Percentiles rank a stretch among this genome's conserved stretches.
These are phyloP conservation scores for Cromileptes altivelis DNA, from an alignment of 2,113 vertebrate species.

Conservation along the genomic window DNA sequence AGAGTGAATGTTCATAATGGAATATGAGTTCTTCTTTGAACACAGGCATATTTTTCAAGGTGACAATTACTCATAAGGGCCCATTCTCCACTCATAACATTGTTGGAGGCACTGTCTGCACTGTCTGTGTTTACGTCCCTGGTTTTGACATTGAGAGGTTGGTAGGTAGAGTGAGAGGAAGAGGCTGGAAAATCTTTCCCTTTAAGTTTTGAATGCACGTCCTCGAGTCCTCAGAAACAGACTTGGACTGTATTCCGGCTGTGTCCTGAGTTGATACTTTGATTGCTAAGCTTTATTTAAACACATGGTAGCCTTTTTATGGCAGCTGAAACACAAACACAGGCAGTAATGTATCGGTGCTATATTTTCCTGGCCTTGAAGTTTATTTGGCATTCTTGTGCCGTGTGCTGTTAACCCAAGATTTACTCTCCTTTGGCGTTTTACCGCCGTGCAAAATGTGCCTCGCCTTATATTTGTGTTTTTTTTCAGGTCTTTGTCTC, in stretches of 20 bases:
- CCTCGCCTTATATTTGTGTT: no score
- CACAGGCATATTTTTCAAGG: no score
- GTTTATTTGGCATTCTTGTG: background rate
- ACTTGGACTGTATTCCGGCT: background rate
- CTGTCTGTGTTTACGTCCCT: no score
- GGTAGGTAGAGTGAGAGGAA: rapidly evolving
- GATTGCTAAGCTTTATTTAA: background rate
- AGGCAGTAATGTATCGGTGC: background rate
- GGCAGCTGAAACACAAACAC: background rate
- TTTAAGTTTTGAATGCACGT: background rate
- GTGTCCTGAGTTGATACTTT: background rate
- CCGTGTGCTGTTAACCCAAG: no score
- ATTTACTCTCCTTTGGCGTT: no score
- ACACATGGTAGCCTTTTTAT: background rate
- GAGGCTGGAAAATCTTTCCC: background rate
- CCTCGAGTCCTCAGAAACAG: background rate
- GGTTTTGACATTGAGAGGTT: background rate
- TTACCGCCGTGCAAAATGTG: no score
- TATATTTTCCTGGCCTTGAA: background rate
- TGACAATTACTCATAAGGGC: no score
- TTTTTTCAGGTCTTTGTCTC: no score
- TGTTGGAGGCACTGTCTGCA: no score
- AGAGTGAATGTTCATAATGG: no score
- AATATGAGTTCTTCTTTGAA: no score
- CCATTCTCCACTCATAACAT: no score